phyloP scores from a whole-genome alignment of 2,113 vertebrate genomes.

The Heliornis fulica region DNA sequence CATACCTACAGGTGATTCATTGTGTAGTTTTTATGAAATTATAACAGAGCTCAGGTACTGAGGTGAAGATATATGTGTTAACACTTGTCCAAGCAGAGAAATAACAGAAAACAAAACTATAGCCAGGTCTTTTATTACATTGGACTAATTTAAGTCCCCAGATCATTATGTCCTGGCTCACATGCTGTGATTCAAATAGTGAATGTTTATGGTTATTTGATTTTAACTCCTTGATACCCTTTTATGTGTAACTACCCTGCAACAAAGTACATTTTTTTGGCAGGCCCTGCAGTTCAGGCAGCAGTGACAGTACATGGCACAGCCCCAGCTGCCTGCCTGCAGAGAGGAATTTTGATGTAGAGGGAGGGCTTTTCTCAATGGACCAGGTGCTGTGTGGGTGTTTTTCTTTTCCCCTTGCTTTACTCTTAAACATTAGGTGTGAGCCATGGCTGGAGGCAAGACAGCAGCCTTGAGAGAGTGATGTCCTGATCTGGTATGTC shows the following conservation, averaged over 20 bases:
- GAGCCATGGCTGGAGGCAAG: not conserved
- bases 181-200: not conserved
- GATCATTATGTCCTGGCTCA: not conserved
- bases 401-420: not conserved
- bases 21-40: not conserved
- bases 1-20: no score
- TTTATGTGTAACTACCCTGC: not conserved
- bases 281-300: not conserved
- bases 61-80: not conserved
- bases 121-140: not conserved
- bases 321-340: not conserved
- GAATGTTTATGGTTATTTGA: not conserved
- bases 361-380: not conserved
- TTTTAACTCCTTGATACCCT: not conserved
- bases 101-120: not conserved
- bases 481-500: not conserved
- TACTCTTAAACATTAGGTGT: not conserved
- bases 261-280: not conserved
- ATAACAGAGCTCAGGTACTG: not conserved
- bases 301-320: not conserved
- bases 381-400: not conserved
- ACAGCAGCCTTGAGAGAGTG: not conserved
- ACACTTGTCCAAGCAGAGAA: not conserved
- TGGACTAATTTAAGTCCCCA: not conserved
- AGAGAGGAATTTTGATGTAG: not conserved